Percentiles rank a stretch among this genome's conserved stretches.
These are phyloP conservation scores for Girardinus metallicus DNA, from an alignment of 2,797 vertebrate genomes.

Conservation along the genomic window DNA sequence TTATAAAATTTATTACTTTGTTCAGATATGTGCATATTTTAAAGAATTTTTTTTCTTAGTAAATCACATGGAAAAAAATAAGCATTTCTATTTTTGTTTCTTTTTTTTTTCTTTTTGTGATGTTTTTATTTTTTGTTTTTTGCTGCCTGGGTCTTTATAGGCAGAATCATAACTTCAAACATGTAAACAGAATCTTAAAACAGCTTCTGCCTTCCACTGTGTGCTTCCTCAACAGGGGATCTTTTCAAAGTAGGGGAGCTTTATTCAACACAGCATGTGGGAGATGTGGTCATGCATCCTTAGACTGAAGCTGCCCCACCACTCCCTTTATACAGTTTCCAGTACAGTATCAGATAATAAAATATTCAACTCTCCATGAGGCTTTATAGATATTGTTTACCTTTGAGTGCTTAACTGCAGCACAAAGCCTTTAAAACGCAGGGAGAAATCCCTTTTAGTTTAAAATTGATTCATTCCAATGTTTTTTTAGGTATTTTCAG, in stretches of 20 bases:
- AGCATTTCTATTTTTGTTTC: not conserved
- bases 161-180: conserved; percentile 3
- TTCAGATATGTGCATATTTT: not conserved
- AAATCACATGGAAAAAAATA: not conserved
- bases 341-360: not conserved
- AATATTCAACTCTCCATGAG: not conserved
- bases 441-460: not conserved
- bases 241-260: conserved; percentile 4
- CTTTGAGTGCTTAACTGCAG: not conserved
- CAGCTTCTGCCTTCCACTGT: not conserved
- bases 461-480: not conserved
- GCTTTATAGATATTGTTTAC: not conserved
- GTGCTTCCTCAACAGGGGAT: not conserved
- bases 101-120: too few relatives aligned
- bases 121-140: not conserved
- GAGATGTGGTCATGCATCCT: not conserved
- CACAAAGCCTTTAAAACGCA: not conserved
- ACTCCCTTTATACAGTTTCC: not conserved
- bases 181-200: conserved; percentile 2
- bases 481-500: not conserved
- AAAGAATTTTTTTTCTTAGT: not conserved
- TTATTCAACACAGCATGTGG: not conserved
- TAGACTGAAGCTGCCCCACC: not conserved
- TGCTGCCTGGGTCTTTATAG: not conserved
- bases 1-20: not conserved